These are phyloP conservation scores for Teinopalpus imperialis DNA, from an alignment of 2,888 invertebrate species.

Conservation along the genomic window DNA sequence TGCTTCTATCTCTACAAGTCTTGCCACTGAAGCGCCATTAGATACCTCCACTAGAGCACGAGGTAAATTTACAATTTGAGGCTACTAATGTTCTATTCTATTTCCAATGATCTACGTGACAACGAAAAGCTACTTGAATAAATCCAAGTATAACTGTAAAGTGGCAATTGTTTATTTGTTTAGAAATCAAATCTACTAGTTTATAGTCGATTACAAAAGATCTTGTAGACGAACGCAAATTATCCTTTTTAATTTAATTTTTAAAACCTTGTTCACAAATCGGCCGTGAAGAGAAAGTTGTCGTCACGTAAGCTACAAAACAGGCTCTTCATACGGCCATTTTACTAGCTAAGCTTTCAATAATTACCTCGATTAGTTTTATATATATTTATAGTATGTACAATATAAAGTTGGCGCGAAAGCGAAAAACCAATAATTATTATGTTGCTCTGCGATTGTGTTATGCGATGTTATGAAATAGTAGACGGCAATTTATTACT, in stretches of 20 bases:
- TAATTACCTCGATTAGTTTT: constrained; percentile 25
- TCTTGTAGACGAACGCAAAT: constrained; percentile 4
- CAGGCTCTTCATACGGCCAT: constrained; percentile 25
- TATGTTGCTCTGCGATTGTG: constrained; percentile 58
- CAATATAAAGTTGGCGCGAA: constrained; percentile 40
- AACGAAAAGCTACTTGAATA: neutral
- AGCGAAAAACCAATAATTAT: constrained; percentile 45
- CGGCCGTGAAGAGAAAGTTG: constrained; percentile 26
- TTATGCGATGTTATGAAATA: constrained; percentile 36
- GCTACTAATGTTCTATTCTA: neutral
- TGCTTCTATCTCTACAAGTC: constrained; percentile 64
- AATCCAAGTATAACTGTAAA: no score
- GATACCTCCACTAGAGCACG: constrained; percentile 74
- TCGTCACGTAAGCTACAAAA: constrained; percentile 25
- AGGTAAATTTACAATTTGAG: constrained; percentile 50
- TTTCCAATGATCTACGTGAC: constrained; percentile 12
- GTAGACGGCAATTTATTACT: constrained; percentile 25
- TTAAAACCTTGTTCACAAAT: constrained; percentile 25
- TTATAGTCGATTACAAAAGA: neutral
- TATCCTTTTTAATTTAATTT: constrained; percentile 22
- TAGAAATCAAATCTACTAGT: no score
- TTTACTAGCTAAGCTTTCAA: constrained; percentile 26
- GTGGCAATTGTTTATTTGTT: no score
- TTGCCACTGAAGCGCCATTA: constrained; percentile 66
- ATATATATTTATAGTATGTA: constrained; percentile 22